phyloP scores from a whole-genome alignment of 2,888 invertebrate species.

The Cyclophora albipunctata region DNA sequence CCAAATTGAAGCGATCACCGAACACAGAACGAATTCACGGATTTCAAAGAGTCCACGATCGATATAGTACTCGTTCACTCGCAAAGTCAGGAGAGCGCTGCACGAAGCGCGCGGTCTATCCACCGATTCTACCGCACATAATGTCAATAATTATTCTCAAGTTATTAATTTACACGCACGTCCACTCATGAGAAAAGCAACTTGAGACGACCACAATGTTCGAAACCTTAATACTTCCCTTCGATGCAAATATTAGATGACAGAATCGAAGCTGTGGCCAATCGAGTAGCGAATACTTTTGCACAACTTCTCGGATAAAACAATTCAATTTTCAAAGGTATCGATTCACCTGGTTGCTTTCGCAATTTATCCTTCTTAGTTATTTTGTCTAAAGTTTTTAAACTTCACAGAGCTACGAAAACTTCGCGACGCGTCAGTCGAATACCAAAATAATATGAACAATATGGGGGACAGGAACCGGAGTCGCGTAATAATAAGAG shows the following conservation, averaged over 20 bases:
- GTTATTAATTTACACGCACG: conserved; percentile 73
- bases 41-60: conserved; percentile 58
- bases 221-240: conserved; percentile 76
- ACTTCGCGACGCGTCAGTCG: conserved; percentile 59
- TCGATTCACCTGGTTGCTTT: conserved; percentile 14
- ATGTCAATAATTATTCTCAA: conserved; percentile 48
- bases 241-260: conserved; percentile 72
- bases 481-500: conserved; percentile 72
- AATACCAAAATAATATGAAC: conserved; percentile 69
- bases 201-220: conserved; percentile 73
- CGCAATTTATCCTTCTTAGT: conserved; percentile 16
- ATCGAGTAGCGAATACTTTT: conserved; percentile 50
- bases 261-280: conserved; percentile 56
- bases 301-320: conserved; percentile 33
- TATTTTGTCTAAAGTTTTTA: conserved; percentile 13
- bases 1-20: conserved; percentile 60
- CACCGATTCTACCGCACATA: conserved; percentile 61
- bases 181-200: conserved; percentile 76
- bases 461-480: conserved; percentile 70
- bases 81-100: conserved; percentile 46
- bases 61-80: conserved; percentile 51
- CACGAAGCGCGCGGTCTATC: conserved; percentile 48
- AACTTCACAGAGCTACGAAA: conserved; percentile 34
- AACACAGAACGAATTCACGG: conserved; percentile 55
- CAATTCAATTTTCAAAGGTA: conserved; percentile 19